Evolutionary conservation across 2,113 vertebrate genomes (phyloP).

Genomic region (Nestor notabilis): DNA sequence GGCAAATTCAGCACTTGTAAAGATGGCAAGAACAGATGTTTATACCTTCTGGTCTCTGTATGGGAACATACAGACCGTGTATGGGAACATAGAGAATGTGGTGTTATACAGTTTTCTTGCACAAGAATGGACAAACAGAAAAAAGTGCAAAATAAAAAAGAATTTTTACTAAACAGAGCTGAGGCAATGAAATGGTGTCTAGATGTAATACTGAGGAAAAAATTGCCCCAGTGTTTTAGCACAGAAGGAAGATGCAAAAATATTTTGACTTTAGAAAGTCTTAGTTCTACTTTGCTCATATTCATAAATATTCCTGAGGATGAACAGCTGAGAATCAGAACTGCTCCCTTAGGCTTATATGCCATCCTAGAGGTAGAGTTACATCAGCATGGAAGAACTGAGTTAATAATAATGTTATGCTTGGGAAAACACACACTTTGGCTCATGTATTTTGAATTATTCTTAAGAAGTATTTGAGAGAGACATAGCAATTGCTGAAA

Average conservation of each 20-base stretch:
- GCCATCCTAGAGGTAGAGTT: not conserved
- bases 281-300: not conserved
- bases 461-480: slow-evolving; percentile 3
- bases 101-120: not conserved
- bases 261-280: not conserved
- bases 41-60: not conserved
- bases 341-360: not conserved
- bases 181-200: not conserved
- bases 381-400: not conserved
- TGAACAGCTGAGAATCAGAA: not conserved
- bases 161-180: not conserved
- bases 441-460: not conserved
- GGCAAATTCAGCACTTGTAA: not conserved
- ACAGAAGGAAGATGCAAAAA: not conserved
- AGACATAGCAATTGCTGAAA: not conserved
- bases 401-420: not conserved
- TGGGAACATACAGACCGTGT: not conserved
- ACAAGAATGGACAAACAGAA: not conserved
- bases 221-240: not conserved
- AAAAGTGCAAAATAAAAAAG: not conserved
- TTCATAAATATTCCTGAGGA: not conserved
- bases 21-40: not conserved
- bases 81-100: not conserved
- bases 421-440: not conserved
- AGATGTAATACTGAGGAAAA: not conserved